Conservation (phyloP, 2,888 invertebrate species). For the Autographa gamma region DNA sequence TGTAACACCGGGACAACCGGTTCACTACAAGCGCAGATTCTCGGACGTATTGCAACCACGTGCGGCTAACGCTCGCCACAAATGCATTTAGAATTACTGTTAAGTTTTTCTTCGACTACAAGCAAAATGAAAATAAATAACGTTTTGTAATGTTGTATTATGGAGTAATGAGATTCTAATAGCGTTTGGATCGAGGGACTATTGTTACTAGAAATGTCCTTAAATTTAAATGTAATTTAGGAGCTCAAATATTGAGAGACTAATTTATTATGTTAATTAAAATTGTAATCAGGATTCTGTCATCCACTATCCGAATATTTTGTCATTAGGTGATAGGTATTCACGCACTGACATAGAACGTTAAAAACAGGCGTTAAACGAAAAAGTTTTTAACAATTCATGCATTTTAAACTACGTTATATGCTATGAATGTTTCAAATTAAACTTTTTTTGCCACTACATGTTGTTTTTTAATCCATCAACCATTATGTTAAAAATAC, state of each 20-base stretch:
- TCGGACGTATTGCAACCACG: slow-evolving; percentile 33
- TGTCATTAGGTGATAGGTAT: neutral
- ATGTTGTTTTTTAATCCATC: neutral
- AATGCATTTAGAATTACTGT: slow-evolving; percentile 2
- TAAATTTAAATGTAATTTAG: neutral
- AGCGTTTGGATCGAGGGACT: neutral
- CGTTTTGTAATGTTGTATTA: neutral
- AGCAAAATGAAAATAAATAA: neutral
- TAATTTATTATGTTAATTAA: neutral
- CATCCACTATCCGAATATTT: neutral
- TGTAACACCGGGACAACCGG: slow-evolving; percentile 6
- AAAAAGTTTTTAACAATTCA: slow-evolving; percentile 3
- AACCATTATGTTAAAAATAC: neutral
- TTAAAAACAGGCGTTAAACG: neutral
- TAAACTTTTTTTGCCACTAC: neutral
- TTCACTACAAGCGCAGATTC: slow-evolving; percentile 21
- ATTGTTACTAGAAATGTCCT: neutral
- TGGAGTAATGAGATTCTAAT: slow-evolving; percentile 3
- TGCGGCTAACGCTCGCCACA: slow-evolving; percentile 12
- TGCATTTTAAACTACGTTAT: slow-evolving; percentile 1
- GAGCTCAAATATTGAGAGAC: neutral
- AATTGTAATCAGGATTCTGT: neutral
- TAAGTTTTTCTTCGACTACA: slow-evolving; percentile 10
- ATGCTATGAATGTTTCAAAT: slow-evolving; percentile 1
- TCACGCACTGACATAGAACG: neutral